Percentiles rank a stretch among this genome's conserved stretches.
Evolutionary conservation across 2,113 vertebrate genomes (phyloP).

Genomic region (Calypte anna): DNA sequence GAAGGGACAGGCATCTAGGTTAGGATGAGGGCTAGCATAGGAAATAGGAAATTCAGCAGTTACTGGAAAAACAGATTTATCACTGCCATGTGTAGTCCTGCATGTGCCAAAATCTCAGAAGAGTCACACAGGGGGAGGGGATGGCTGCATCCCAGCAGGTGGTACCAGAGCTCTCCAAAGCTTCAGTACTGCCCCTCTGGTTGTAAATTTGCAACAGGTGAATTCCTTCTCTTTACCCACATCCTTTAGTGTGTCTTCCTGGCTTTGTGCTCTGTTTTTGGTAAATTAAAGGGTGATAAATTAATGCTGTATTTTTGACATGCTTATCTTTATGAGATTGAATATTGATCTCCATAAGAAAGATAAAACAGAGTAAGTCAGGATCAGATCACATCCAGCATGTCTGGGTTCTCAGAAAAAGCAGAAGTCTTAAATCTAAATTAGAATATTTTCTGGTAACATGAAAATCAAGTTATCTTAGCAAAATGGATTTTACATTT

Average conservation of each 20-base stretch:
- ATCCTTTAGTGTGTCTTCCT: not conserved
- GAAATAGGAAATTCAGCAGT: not conserved
- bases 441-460: conserved; percentile 8
- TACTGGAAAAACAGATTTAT: not conserved
- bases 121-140: not conserved
- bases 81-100: not conserved
- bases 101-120: not conserved
- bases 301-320: not conserved
- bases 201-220: not conserved
- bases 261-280: not conserved
- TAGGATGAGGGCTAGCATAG: not conserved
- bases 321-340: not conserved
- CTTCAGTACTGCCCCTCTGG: not conserved
- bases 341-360: not conserved
- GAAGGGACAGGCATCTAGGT: not conserved
- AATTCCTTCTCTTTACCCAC: not conserved
- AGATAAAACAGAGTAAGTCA: rapidly evolving
- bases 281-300: not conserved
- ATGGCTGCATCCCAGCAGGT: not conserved
- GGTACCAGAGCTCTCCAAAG: not conserved
- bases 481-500: conserved; percentile 23
- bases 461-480: not conserved
- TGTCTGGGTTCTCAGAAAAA: not conserved
- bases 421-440: not conserved
- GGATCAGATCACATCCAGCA: rapidly evolving